Percentiles rank a stretch among this genome's conserved stretches.
phyloP scores from a whole-genome alignment of 2,888 invertebrate genomes.

The Pecten maximus region DNA sequence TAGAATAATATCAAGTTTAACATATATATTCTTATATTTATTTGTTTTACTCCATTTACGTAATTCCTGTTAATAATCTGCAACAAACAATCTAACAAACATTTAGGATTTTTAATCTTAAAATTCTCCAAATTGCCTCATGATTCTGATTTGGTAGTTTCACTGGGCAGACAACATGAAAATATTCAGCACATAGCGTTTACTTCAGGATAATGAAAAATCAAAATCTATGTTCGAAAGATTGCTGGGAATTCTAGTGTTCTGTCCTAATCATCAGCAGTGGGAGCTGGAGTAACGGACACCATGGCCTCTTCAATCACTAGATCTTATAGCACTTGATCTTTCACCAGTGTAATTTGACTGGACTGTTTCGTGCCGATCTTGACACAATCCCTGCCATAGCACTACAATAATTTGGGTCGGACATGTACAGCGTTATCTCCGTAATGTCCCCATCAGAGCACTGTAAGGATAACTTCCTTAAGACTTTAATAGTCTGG shows the following conservation, averaged over 20 bases:
- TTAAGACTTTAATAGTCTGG: constrained; percentile 90
- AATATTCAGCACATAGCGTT: neutral
- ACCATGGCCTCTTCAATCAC: neutral
- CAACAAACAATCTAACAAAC: neutral
- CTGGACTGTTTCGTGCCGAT: neutral
- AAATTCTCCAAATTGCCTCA: neutral
- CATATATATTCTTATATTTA: neutral
- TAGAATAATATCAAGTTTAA: neutral
- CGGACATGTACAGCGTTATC: neutral
- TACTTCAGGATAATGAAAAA: neutral
- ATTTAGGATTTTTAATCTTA: neutral
- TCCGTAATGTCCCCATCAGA: neutral
- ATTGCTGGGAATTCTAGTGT: neutral
- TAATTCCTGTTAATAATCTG: neutral
- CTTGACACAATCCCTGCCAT: neutral
- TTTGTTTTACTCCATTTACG: neutral
- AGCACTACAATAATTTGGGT: neutral
- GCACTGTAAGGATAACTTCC: neutral
- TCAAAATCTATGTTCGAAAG: neutral
- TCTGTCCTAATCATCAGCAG: neutral
- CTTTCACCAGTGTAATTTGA: neutral
- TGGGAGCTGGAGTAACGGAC: neutral
- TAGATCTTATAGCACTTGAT: neutral
- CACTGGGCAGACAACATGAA: neutral
- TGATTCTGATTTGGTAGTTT: neutral